A percentile compares a stretch with the other conserved stretches of the same genome.
Conservation (phyloP, 2,888 invertebrate genomes). For the Eueremaeus valkanovi region DNA sequence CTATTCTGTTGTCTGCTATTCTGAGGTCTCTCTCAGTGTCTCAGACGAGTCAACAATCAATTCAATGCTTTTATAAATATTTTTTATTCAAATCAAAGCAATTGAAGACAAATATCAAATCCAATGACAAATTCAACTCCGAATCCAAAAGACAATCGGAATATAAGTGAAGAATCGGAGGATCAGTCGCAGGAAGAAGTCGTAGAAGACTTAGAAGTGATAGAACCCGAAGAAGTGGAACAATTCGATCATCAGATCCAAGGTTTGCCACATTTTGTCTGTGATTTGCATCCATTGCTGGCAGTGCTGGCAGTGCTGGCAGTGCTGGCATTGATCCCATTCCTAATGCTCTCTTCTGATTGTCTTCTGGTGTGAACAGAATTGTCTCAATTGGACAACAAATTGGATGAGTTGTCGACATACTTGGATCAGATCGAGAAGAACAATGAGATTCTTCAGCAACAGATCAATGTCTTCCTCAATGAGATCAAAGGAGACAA, state of each 20-base stretch:
- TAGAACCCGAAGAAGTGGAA: neutral
- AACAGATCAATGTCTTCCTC: neutral
- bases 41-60: neutral
- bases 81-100: neutral
- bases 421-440: constrained; percentile 14
- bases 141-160: neutral
- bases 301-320: too few species aligned
- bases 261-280: neutral
- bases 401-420: neutral
- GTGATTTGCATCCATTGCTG: too few species aligned
- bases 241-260: neutral
- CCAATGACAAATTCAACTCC: constrained; percentile 5
- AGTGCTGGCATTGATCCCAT: neutral
- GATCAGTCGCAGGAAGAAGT: neutral
- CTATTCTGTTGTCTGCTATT: too few species aligned
- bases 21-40: neutral
- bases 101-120: neutral
- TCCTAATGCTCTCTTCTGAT: neutral
- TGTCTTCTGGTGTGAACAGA: neutral
- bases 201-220: neutral
- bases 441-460: neutral
- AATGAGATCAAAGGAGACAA: neutral
- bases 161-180: neutral
- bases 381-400: constrained; percentile 11
- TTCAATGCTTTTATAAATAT: neutral